Evolutionary conservation across 1,140 invertebrate genomes (phyloP), one percentile per base, ranked within the genome.

Genomic region (Drosophila dunni): DNA sequence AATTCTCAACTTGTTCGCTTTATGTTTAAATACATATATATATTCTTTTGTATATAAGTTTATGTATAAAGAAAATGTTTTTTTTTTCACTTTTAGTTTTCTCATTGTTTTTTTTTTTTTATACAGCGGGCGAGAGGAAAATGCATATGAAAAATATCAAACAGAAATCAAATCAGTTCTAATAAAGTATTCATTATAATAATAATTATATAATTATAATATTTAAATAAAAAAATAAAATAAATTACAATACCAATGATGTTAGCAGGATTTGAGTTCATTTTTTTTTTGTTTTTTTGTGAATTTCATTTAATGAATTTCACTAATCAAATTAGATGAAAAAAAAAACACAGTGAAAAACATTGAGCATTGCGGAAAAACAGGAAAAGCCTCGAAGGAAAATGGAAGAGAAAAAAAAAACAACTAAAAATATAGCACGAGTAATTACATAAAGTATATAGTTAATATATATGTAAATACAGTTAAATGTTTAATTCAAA

Each of bases 231-330:
- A 80, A 74, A 38, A 64, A 81, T 60, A 45, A 80, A 80, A 74
- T 81, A 71, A 81, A 74, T 81, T 81, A 70, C 74, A 76, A 69
- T 83, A 79, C 73, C 72, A 79, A 83, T 77, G 45, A 48, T 53
- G 17, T 38, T 57, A 10, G 57, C 54, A 57, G 40, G 40, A 56
- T 15, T 58, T 29, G 38, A 42, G 54, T 56, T 17, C 8, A 13
- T 40, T 53, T 67, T 5, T 29, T 46, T 10, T 51, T 42, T 62
- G 20, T 57, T 45, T 45, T 53, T n/a, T 53, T 8, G 36, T 17
- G 38, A 63, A 64, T 42, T 79, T 75, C 80, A 82, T 79, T 83
- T 34, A 5, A 82, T 71, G 63, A 75, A 65, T 33, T n/a, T 51
- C 20, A 38, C 57, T 65, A 56, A 67, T 56, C 69, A 58, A 8